phyloP scores from a whole-genome alignment of 2,888 invertebrate species.

The Morpho helenor region DNA sequence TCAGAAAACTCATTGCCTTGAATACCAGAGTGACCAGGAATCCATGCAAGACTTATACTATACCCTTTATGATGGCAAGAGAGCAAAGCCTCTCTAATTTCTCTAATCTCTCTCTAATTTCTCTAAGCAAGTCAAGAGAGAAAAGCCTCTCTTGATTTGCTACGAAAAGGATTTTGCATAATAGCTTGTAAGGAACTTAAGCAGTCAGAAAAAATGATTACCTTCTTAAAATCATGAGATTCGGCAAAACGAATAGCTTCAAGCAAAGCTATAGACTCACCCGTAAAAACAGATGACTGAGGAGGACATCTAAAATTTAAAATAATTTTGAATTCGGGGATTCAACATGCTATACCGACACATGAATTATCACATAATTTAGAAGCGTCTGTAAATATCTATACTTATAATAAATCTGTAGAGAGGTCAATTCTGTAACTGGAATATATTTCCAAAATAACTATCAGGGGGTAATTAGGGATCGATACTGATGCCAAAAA shows the following conservation, averaged over 20 bases:
- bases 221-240: not conserved
- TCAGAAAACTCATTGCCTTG: not conserved
- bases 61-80: not conserved
- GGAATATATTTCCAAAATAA: too few species aligned
- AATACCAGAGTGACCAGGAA: not conserved
- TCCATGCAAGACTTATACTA: not conserved
- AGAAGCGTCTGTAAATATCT: not conserved
- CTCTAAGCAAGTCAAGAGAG: too few species aligned
- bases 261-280: not conserved
- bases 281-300: not conserved
- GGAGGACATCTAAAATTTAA: too few species aligned
- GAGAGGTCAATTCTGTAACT: too few species aligned
- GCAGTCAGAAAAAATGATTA: not conserved
- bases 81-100: not conserved
- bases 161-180: not conserved
- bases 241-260: not conserved
- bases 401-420: too few species aligned
- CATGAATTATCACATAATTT: not conserved
- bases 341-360: conserved; percentile 2
- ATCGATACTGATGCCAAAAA: too few species aligned
- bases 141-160: not conserved
- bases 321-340: not conserved
- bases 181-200: not conserved
- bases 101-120: not conserved
- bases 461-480: too few species aligned